Evolutionary conservation across 1,140 invertebrate genomes (phyloP).

Genomic region (Cryptotermes secundus): DNA sequence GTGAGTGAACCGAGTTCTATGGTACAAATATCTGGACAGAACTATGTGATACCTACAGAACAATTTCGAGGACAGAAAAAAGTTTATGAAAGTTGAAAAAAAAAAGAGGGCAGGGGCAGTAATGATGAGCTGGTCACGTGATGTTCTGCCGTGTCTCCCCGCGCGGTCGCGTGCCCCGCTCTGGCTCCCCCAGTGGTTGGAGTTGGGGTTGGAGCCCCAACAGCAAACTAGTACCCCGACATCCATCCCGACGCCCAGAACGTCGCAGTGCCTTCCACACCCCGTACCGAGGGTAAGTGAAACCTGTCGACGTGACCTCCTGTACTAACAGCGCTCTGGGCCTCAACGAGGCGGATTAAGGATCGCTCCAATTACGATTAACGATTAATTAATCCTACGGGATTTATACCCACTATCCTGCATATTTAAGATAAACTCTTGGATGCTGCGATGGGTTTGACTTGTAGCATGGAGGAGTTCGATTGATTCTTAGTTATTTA

Average conservation of each 20-base stretch:
- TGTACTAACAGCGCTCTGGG: no score
- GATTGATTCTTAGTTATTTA: no score
- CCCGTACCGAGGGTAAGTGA: constrained; percentile 42
- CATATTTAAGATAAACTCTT: no score
- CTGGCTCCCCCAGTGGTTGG: constrained; percentile 37
- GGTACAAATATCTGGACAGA: not conserved
- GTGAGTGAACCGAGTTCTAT: not conserved
- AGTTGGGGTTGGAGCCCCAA: not conserved
- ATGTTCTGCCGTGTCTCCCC: constrained; percentile 39
- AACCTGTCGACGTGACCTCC: no score
- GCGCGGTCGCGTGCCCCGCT: constrained; percentile 43
- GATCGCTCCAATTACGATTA: no score
- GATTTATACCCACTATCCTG: no score
- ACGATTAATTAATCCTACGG: no score
- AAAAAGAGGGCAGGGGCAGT: not conserved
- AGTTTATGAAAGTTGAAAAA: no score
- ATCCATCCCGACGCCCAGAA: constrained; percentile 25
- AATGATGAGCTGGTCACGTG: constrained; percentile 22
- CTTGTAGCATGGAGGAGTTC: no score
- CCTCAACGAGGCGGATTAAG: no score
- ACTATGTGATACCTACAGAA: not conserved
- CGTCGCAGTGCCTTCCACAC: not conserved
- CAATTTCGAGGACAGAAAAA: not conserved
- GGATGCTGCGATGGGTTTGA: no score
- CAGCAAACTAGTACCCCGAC: constrained; percentile 35